Evolutionary conservation across 2,113 vertebrate species (phyloP).

Genomic region (Rhodinocichla rosea): DNA sequence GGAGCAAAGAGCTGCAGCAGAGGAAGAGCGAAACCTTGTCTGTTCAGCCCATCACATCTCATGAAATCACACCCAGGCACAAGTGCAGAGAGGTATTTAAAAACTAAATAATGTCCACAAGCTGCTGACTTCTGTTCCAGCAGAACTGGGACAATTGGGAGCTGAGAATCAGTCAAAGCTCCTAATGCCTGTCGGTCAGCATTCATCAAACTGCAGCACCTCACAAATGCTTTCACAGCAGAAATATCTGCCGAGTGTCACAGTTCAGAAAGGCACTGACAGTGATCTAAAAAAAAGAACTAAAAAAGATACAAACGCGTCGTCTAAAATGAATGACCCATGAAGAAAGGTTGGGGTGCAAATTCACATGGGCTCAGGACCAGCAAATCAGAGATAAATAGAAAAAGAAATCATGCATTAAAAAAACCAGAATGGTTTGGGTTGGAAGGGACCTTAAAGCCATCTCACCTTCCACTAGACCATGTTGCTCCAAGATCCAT

Average conservation of each 20-base stretch:
- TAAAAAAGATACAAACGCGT: background rate
- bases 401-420: background rate
- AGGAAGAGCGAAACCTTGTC: conserved; percentile 1
- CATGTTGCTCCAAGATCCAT: background rate
- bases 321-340: accelerated
- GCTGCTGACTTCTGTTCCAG: conserved; percentile 53
- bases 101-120: background rate
- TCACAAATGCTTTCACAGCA: conserved; percentile 2
- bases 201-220: conserved; percentile 19
- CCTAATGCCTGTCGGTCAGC: conserved; percentile 7
- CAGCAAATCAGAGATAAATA: background rate
- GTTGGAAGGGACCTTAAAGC: background rate
- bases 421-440: background rate
- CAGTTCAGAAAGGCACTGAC: conserved; percentile 26
- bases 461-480: background rate
- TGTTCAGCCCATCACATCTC: background rate
- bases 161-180: conserved; percentile 32
- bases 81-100: conserved; percentile 9
- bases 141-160: background rate
- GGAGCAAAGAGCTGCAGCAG: background rate
- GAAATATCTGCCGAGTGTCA: conserved; percentile 57
- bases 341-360: background rate
- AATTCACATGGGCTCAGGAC: accelerated
- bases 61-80: conserved; percentile 28
- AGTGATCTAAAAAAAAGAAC: conserved; percentile 9